Conservation (phyloP, 2,113 vertebrate genomes). For the Meleagris gallopavo region DNA sequence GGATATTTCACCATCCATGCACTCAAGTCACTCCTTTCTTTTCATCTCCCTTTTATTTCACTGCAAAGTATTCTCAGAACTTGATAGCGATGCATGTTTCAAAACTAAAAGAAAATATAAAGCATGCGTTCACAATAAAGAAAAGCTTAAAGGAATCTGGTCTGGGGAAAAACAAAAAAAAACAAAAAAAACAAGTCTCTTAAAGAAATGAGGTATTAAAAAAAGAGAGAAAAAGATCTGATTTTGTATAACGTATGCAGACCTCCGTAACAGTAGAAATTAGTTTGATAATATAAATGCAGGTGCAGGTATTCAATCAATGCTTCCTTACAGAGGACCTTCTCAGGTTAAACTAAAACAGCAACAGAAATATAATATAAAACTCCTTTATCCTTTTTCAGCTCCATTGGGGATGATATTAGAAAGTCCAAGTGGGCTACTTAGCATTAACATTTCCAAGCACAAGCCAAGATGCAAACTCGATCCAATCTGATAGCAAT, state of each 20-base stretch:
- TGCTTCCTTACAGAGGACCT: background rate
- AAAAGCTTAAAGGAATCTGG: background rate
- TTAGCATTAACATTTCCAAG: background rate
- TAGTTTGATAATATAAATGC: background rate
- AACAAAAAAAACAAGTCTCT: background rate
- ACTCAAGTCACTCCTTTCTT: background rate
- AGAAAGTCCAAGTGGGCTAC: background rate
- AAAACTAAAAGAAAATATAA: background rate
- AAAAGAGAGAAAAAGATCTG: background rate
- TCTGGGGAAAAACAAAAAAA: background rate
- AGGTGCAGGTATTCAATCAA: background rate
- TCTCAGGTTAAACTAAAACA: background rate
- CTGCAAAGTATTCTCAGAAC: background rate
- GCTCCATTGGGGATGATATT: background rate
- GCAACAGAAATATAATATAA: background rate
- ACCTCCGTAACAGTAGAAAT: background rate
- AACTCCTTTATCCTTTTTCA: background rate
- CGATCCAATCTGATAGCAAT: background rate
- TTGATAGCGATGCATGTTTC: background rate
- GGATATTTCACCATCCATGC: background rate
- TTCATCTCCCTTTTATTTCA: background rate
- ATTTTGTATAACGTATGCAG: background rate
- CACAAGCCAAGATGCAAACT: background rate
- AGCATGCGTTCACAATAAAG: background rate
- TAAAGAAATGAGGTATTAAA: background rate